Percentiles rank a stretch among this genome's conserved stretches.
Evolutionary conservation across 1,140 invertebrate species (phyloP).

Genomic region (Drosophila jambulina): DNA sequence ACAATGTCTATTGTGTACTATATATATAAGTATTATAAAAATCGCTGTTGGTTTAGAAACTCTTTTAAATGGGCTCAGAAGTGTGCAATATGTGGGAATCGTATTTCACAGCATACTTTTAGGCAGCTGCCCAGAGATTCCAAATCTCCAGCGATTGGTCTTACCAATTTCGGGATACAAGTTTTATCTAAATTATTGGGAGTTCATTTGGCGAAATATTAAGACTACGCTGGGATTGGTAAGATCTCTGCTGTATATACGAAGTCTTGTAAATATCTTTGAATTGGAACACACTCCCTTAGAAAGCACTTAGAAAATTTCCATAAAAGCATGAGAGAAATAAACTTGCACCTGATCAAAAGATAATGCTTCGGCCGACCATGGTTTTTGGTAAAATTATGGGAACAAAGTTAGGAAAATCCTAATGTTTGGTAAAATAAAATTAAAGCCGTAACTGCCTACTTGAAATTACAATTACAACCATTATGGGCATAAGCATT

Average conservation of each 20-base stretch:
- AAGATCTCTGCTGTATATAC: slow-evolving; percentile 39
- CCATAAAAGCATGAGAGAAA: slow-evolving; percentile 42
- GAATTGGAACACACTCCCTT: slow-evolving; percentile 15
- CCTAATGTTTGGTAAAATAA: background rate
- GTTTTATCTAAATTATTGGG: background rate
- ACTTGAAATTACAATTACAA: background rate
- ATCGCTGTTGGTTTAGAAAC: background rate
- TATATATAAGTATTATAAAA: background rate
- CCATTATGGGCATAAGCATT: background rate
- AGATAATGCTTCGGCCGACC: background rate
- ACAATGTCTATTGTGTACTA: no score
- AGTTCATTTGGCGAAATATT: background rate
- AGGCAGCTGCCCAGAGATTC: background rate
- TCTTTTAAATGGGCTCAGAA: background rate
- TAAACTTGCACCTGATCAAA: slow-evolving; percentile 1
- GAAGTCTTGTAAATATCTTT: slow-evolving; percentile 37
- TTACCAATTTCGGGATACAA: slow-evolving; percentile 29
- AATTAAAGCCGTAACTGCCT: no score
- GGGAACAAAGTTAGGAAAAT: background rate
- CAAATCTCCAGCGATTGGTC: background rate
- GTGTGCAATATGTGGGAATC: background rate
- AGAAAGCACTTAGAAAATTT: slow-evolving; percentile 4
- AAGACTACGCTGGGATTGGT: slow-evolving; percentile 17
- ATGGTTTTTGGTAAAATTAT: background rate
- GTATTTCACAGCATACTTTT: background rate